Base-by-base conservation (phyloP, 2,888 invertebrate species). In the Steinernema scapterisci region DNA sequence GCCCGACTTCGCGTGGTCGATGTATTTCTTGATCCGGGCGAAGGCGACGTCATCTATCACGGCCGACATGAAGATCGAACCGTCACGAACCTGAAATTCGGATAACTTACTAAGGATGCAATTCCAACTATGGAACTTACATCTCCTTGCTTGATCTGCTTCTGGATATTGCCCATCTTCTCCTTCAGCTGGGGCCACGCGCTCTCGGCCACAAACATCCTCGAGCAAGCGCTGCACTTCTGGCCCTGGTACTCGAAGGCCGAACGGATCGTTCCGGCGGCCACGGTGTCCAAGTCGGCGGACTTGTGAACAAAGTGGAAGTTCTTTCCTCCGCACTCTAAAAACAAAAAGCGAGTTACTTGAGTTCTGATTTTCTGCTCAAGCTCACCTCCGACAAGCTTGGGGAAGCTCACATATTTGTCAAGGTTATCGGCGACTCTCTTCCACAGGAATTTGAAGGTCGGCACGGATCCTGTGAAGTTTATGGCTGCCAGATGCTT, bases 311-410 rank as follows among this genome's bases (percentile, higher is more conserved):
- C 91, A 86, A 99, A 95, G 88, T 99, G 99, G 89, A 93, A 99
- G 90, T 99, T 99, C 89, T 99, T 99, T 38, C 99, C 99, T 73
- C 99, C 99, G 89, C 97, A 97, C 90, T 99, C 99, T 77, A 94
- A 93, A 83, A 83, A 48, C 5, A 5, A 46, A 25, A 16, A n/a
- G 13, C 48, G 0, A 21, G 2, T 52, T 52, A 23, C 23, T 23
- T 44, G 31, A 6, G 38, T 9, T 44, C 25, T 19, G 11, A 23
- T 71, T 54, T 46, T 5, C n/a, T n/a, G n/a, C n/a, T n/a, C n/a
- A n/a, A n/a, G 19, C 80, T 81, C 77, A 90, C 90, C 90, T 88
- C 90, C 90, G 84, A 97, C 93, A 73, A 99, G 89, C 80, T 96
- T 92, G 0, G 99, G 99, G 88, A 95, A 99, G 87, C 94, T 94